Conservation (phyloP, 1,140 invertebrate genomes). For the Belonocnema kinseyi region DNA sequence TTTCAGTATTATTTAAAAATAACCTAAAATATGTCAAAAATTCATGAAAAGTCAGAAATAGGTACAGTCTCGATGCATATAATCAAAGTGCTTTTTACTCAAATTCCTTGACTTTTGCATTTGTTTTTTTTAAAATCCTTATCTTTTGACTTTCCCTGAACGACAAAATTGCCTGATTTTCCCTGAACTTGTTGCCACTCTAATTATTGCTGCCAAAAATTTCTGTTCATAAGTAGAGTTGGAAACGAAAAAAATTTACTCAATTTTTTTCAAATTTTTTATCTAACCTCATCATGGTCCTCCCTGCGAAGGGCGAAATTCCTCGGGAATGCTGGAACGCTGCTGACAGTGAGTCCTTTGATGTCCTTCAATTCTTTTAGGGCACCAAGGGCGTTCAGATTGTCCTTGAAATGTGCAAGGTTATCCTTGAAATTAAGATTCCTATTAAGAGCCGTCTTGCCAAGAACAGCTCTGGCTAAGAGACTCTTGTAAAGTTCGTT, state of each 20-base stretch:
- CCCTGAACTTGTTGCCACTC: no score
- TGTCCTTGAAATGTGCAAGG: constrained; percentile 69
- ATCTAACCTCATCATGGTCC: constrained; percentile 72
- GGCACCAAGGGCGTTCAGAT: constrained; percentile 68
- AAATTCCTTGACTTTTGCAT: no score
- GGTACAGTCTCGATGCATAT: no score
- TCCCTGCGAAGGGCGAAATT: constrained; percentile 71
- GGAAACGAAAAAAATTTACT: neutral
- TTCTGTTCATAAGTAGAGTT: neutral
- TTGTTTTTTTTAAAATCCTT: no score
- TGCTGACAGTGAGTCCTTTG: constrained; percentile 71
- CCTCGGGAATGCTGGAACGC: constrained; percentile 72
- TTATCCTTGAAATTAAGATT: constrained; percentile 73
- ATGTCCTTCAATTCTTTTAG: constrained; percentile 71
- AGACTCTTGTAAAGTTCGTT: constrained; percentile 87
- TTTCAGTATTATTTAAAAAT: no score
- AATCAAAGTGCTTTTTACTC: no score
- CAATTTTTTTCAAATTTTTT: neutral
- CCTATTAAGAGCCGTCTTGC: constrained; percentile 73
- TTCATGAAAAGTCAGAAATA: no score
- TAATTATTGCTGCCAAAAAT: no score
- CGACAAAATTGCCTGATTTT: no score
- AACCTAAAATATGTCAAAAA: no score
- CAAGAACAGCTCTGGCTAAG: constrained; percentile 81
- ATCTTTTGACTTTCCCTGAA: no score